A percentile compares a stretch with the other conserved stretches of the same genome.
phyloP scores from a whole-genome alignment of 2,888 invertebrate genomes.

The Bellardia pandia region DNA sequence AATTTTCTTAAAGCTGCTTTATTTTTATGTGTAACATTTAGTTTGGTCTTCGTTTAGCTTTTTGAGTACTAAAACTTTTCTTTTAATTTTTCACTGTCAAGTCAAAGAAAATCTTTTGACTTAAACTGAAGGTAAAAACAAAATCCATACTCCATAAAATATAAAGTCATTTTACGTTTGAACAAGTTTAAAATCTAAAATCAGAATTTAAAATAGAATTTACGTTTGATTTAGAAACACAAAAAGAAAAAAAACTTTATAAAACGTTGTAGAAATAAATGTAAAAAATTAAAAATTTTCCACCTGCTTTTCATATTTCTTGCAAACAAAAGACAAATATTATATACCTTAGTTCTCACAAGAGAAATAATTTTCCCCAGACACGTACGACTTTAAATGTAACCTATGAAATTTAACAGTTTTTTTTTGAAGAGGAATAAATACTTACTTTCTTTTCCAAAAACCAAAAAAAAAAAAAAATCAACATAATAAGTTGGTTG shows the following conservation, averaged over 20 bases:
- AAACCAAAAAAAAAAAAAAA: neutral
- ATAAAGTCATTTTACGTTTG: slow-evolving; percentile 62
- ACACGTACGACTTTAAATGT: neutral
- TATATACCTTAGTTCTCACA: neutral
- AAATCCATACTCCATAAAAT: slow-evolving; percentile 15
- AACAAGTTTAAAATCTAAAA: slow-evolving; percentile 50
- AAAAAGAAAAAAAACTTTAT: neutral
- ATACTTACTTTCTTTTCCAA: no score
- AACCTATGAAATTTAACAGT: no score
- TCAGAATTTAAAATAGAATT: slow-evolving; percentile 35
- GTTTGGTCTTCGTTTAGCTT: no score
- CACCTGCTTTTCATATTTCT: neutral
- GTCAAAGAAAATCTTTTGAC: slow-evolving; percentile 23
- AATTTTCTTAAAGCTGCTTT: no score
- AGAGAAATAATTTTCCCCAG: neutral
- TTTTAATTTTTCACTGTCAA: slow-evolving; percentile 6
- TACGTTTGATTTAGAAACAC: slow-evolving; percentile 2
- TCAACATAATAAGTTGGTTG: neutral
- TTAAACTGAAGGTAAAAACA: slow-evolving; percentile 18
- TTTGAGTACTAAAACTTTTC: neutral
- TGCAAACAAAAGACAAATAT: neutral
- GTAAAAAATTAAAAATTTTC: neutral
- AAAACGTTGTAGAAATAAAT: neutral
- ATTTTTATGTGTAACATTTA: no score
- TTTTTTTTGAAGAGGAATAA: no score